These are phyloP conservation scores for Apaloderma vittatum DNA, from an alignment of 2,113 vertebrate species.

Conservation along the genomic window DNA sequence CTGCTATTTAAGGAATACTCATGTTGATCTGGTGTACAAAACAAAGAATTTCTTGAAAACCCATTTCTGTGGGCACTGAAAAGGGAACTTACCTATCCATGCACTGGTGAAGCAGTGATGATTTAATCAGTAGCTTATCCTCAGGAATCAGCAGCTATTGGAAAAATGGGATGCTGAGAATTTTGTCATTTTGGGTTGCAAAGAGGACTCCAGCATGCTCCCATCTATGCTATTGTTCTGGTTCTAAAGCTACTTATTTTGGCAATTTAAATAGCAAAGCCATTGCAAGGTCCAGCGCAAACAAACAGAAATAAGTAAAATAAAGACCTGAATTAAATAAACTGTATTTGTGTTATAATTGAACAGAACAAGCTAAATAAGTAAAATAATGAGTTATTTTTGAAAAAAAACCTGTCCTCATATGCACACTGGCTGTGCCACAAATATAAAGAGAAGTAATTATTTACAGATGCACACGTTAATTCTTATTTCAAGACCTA, in stretches of 20 bases:
- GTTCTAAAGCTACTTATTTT: background rate
- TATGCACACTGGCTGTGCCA: background rate
- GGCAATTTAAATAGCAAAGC: background rate
- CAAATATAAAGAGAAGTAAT: background rate
- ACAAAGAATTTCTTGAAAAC: background rate
- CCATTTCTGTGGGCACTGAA: background rate
- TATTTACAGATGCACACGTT: background rate
- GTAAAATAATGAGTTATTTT: background rate
- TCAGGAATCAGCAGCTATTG: background rate
- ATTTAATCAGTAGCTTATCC: background rate
- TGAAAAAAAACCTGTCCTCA: background rate
- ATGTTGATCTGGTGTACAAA: background rate
- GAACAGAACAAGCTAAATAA: background rate
- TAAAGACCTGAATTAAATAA: background rate
- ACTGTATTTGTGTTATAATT: background rate
- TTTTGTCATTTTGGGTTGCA: background rate
- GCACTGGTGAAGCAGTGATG: background rate
- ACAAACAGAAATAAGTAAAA: background rate
- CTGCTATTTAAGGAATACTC: background rate
- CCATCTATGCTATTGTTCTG: too few relatives aligned
- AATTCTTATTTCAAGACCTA: background rate
- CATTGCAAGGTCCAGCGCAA: background rate
- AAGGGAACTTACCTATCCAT: background rate
- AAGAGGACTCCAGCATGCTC: background rate
- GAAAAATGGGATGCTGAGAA: background rate